Evolutionary conservation across 2,113 vertebrate genomes (phyloP), one percentile per base, ranked within the genome.

Genomic region (Grammomys dolichurus): DNA sequence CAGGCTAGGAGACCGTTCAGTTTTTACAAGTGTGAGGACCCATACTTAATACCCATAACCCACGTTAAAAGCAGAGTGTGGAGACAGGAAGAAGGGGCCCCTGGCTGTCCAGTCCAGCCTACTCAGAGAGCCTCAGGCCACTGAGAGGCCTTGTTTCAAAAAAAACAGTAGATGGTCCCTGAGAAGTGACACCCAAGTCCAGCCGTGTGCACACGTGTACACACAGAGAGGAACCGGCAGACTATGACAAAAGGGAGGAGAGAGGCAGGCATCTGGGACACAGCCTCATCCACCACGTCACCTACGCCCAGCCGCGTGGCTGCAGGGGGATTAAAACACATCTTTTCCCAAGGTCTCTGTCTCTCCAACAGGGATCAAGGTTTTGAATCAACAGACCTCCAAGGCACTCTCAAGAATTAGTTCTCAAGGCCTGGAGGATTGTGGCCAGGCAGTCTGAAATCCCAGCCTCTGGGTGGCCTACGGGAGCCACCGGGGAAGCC

Each of bases 341-440:
- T 22, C 60, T 94, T 94, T 97, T 92, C 93, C 81, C 93, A 96
- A 95, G 87, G 67, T 6, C 26, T 87, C 31, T 92, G 63, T 92
- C 85, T 93, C 89, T 76, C 69, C 67, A 67, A 81, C 91, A 81
- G 94, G 94, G 96, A 97, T 97, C 95, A 97, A 97, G 96, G 77
- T 89, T 90, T 93, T 96, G 91, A 91, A 77, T 80, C 95, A 54
- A 43, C 54, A 89, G 89, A 89, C 82, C 86, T 96, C 77, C 2
- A 2, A 43, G 86, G 88, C 43, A 94, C 97, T 92, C 80, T 80
- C n/a, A 87, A 95, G 94, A 90, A 88, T 93, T 81, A 97, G 72
- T 31, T 51, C 88, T 76, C 75, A 93, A 96, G 85, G 96, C 60
- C 10, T 43, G 24, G 43, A 88, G 91, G 96, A 97, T 90, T 97